Conservation (phyloP, 1,140 invertebrate species). For the Meloidogyne hapla region DNA sequence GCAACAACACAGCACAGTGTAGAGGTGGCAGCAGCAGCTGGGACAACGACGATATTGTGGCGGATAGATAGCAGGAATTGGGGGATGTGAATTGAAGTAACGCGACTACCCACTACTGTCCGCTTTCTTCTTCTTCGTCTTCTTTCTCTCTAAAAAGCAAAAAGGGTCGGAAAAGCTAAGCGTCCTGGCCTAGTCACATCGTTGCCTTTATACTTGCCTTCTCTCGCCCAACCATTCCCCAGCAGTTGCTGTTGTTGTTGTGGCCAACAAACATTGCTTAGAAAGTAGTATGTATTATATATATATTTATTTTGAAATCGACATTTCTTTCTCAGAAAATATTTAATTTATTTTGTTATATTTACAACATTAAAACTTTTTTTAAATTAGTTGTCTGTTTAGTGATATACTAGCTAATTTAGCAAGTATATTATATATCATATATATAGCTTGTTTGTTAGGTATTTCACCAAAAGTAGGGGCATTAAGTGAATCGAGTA, state of each 20-base stretch:
- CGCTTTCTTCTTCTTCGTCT: neutral
- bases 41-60: slow-evolving; percentile 12
- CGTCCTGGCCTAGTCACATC: slow-evolving; percentile 1
- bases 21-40: slow-evolving; percentile 10
- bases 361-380: too few relatives aligned
- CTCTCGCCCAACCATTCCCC: neutral
- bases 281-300: neutral
- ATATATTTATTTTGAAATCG: neutral
- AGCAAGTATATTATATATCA: too few relatives aligned
- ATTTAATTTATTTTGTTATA: too few relatives aligned
- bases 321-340: neutral
- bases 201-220: neutral
- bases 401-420: too few relatives aligned
- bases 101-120: slow-evolving; percentile 1
- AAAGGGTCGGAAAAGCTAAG: slow-evolving; percentile 14
- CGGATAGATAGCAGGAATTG: neutral
- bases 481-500: too few relatives aligned
- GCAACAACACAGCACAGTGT: neutral
- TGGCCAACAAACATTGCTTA: slow-evolving; percentile 3
- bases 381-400: too few relatives aligned
- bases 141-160: slow-evolving; percentile 6
- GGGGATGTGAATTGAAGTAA: slow-evolving; percentile 5
- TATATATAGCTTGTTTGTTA: too few relatives aligned
- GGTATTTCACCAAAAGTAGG: too few relatives aligned
- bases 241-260: slow-evolving; percentile 14